These are phyloP conservation scores for Eurytemora carolleeae DNA, from an alignment of 1,140 invertebrate species.

Conservation along the genomic window DNA sequence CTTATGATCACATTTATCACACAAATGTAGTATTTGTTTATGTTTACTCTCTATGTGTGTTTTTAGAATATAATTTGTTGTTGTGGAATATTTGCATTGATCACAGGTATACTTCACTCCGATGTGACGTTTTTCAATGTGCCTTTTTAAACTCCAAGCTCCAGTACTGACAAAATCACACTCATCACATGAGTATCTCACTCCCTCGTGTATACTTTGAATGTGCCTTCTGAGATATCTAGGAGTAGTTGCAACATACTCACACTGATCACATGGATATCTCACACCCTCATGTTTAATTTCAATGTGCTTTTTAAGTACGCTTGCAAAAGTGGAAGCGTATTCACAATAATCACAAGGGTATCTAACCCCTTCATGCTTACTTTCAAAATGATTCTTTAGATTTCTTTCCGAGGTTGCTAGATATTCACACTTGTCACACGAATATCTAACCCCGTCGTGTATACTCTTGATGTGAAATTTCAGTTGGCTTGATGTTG, in stretches of 20 bases:
- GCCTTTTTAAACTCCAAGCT: not conserved
- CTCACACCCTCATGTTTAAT: not conserved
- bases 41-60: no score
- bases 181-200: not conserved
- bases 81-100: not conserved
- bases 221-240: not conserved
- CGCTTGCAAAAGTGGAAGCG: not conserved
- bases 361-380: not conserved
- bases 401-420: not conserved
- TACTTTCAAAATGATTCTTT: not conserved
- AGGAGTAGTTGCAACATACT: not conserved
- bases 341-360: not conserved
- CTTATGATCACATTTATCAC: no score
- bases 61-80: not conserved
- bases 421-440: not conserved
- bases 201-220: not conserved
- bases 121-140: not conserved
- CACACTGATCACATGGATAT: not conserved
- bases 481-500: no score
- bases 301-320: not conserved
- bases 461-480: not conserved
- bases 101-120: not conserved
- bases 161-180: not conserved
- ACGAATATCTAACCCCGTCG: not conserved
- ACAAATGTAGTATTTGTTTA: no score